These are phyloP conservation scores for Python bivittatus DNA, from an alignment of 2,113 vertebrate species.

Conservation along the genomic window DNA sequence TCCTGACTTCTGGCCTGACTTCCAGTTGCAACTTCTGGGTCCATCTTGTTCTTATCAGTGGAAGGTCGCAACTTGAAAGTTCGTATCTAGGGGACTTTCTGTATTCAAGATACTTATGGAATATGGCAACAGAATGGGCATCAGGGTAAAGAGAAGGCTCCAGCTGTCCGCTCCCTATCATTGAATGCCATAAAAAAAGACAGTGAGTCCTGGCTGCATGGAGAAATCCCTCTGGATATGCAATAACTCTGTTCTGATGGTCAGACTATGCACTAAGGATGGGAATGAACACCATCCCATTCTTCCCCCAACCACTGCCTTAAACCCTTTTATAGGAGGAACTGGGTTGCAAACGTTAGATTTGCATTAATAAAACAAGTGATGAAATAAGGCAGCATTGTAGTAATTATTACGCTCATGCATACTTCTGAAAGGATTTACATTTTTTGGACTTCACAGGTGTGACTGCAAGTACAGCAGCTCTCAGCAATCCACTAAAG, in stretches of 20 bases:
- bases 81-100: too few relatives aligned
- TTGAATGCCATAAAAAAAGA: not conserved
- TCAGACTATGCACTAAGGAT: not conserved
- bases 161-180: not conserved
- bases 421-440: not conserved
- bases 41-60: too few relatives aligned
- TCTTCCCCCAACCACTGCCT: not conserved
- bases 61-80: too few relatives aligned
- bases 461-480: not conserved
- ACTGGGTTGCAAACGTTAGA: not conserved
- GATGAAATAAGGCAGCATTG: not conserved
- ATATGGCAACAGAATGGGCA: not conserved
- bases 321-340: not conserved
- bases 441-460: not conserved
- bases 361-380: not conserved
- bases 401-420: not conserved
- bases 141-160: not conserved
- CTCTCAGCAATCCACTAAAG: not conserved
- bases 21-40: too few relatives aligned
- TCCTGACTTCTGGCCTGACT: too few relatives aligned
- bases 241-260: not conserved
- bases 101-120: not conserved
- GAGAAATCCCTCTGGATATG: not conserved
- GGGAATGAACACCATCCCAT: not conserved
- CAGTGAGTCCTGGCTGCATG: not conserved